Percentiles rank a stretch among this genome's conserved stretches.
Evolutionary conservation across 1,140 invertebrate species (phyloP).

Genomic region (Euura lappo): DNA sequence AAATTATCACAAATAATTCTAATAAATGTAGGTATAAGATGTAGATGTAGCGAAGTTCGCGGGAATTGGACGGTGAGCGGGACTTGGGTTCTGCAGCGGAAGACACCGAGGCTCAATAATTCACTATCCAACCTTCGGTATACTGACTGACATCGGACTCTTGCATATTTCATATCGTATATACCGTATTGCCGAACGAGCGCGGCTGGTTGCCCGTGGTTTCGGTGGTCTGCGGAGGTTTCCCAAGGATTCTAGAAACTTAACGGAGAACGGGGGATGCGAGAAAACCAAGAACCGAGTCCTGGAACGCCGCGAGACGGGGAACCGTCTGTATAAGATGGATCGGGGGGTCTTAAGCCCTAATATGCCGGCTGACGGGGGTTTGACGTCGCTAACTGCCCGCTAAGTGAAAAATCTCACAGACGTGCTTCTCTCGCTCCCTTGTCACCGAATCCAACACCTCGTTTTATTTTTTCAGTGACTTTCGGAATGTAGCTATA

Average conservation of each 20-base stretch:
- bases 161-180: constrained; percentile 8
- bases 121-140: neutral
- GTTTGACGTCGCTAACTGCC: constrained; percentile 21
- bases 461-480: neutral
- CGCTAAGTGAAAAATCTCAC: constrained; percentile 25
- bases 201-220: constrained; percentile 25
- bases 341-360: constrained; percentile 19
- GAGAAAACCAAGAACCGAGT: neutral
- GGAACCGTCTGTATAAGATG: constrained; percentile 20
- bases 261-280: constrained; percentile 20
- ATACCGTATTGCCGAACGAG: neutral
- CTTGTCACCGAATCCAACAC: neutral
- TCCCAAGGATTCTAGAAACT: constrained; percentile 13
- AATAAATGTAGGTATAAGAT: too few species aligned
- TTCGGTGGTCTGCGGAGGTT: constrained; percentile 20
- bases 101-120: neutral
- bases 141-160: constrained; percentile 1
- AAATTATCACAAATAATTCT: constrained; percentile 14
- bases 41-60: too few species aligned
- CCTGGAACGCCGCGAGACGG: neutral
- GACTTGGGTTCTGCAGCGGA: neutral
- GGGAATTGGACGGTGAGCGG: neutral
- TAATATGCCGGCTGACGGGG: constrained; percentile 22
- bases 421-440: neutral
- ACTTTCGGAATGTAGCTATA: too few species aligned